Evolutionary conservation across 1,140 invertebrate species (phyloP), one percentile per base, ranked within the genome.

Genomic region (Megathymus violae): DNA sequence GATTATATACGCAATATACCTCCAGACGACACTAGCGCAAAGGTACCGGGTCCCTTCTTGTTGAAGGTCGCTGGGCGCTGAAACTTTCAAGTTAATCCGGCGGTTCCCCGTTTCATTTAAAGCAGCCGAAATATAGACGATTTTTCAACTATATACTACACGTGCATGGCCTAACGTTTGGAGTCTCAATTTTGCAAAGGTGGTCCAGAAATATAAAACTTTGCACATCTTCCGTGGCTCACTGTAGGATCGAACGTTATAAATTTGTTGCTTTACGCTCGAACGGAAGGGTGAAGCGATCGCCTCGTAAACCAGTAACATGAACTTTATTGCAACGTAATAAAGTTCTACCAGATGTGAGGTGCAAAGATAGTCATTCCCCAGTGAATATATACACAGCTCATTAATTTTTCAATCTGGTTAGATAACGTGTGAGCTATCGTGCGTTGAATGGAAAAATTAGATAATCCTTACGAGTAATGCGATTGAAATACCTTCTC

Each of bases 391-490:
- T 41, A 36, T 14, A 17, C 34, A 67, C 44, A 60, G 62, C 64
- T 72, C 69, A 72, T 72, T 72, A 72, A 72, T 72, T 72, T 67
- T 72, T 72, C 65, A 72, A 72, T 72, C 62, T 68, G 69, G 65
- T 72, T 72, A 68, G 65, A 64, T 68, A 72, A 72, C 63, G 56
- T 60, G 64, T 70, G 62, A 70, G 54, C 62, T 63, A 63, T 63
- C 64, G 58, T 51, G 47, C 60, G 59, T 52, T 63, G 58, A 62
- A 68, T 62, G 59, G 65, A 54, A 68, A 68, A 72, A 71, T 65
- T 65, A 68, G 62, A 72, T 64, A 63, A 71, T 67, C 54, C 36
- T 65, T 64, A 62, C 58, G 46, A 58, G 56, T 51, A 46, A 51
- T 38, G 25, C 40, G 56, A 47, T 47, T 34, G 11, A 46, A 47